Conservation (phyloP, 2,113 vertebrate species). For the Chamaea fasciata region DNA sequence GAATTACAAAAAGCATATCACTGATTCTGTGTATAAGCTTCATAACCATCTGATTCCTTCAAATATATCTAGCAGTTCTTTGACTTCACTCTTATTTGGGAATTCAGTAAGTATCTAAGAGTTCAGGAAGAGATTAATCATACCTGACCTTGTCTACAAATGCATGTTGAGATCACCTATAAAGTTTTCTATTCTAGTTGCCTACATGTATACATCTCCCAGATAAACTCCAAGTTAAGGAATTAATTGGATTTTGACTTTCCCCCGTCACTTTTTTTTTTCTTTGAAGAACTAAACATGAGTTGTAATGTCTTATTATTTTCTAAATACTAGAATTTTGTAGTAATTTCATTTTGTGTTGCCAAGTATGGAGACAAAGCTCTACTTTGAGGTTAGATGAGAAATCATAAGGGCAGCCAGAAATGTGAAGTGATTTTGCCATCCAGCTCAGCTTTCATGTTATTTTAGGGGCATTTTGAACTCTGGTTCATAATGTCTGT, state of each 20-base stretch:
- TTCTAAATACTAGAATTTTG: neutral
- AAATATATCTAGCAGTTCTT: neutral
- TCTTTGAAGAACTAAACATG: neutral
- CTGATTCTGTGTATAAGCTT: neutral
- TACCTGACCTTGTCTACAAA: neutral
- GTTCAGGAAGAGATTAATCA: neutral
- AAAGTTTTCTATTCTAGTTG: neutral
- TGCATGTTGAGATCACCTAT: neutral
- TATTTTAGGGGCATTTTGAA: neutral
- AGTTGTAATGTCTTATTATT: neutral
- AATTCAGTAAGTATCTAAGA: neutral
- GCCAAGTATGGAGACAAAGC: neutral
- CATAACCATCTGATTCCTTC: neutral
- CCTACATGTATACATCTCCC: neutral
- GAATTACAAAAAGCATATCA: neutral
- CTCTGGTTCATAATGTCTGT: neutral
- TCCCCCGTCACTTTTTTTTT: rapidly evolving
- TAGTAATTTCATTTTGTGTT: neutral
- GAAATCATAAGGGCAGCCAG: neutral
- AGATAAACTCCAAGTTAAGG: neutral
- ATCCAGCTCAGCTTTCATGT: neutral
- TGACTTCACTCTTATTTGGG: neutral
- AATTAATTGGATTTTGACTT: neutral
- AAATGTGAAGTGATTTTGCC: neutral
- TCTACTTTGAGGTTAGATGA: neutral